Conservation (phyloP, 2,797 vertebrate genomes). For the Pseudomugil gertrudae region DNA sequence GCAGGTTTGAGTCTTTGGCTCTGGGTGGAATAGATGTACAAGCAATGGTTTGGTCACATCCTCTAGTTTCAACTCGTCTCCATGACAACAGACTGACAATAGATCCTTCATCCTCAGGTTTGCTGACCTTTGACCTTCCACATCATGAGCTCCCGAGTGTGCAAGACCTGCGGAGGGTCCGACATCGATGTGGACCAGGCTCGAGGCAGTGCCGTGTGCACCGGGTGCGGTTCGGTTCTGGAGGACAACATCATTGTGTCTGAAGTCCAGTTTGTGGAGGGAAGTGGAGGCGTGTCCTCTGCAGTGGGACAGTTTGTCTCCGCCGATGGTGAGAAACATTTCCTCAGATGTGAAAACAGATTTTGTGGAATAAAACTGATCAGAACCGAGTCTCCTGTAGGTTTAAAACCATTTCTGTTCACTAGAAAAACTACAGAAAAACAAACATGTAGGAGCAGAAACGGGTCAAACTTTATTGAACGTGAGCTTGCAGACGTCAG, state of each 20-base stretch:
- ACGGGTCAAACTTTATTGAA: constrained; percentile 30
- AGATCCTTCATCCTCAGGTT: constrained; percentile 1
- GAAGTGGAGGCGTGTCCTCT: constrained; percentile 91
- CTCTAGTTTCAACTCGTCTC: too few relatives aligned
- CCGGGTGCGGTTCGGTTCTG: constrained; percentile 92
- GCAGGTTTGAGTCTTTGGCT: too few relatives aligned
- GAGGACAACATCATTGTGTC: constrained; percentile 99
- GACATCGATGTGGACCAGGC: constrained; percentile 94
- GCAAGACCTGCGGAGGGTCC: constrained; percentile 88
- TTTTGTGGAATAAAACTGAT: too few relatives aligned
- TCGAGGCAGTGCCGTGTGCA: constrained; percentile 93
- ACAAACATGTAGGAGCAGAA: background rate
- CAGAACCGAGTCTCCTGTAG: too few relatives aligned
- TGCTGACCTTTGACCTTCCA: constrained; percentile 22
- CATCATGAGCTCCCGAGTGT: constrained; percentile 88
- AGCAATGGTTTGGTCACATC: too few relatives aligned
- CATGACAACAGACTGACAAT: too few relatives aligned
- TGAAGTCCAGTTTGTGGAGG: constrained; percentile 96
- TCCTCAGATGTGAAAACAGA: too few relatives aligned
- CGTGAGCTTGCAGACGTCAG: background rate
- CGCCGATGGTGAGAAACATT: constrained; percentile 85
- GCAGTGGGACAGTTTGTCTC: constrained; percentile 97
- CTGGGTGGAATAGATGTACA: too few relatives aligned
- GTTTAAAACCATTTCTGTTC: too few relatives aligned
- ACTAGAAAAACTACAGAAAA: background rate